Conservation (phyloP, 2,113 vertebrate species). For the Podilymbus podiceps region DNA sequence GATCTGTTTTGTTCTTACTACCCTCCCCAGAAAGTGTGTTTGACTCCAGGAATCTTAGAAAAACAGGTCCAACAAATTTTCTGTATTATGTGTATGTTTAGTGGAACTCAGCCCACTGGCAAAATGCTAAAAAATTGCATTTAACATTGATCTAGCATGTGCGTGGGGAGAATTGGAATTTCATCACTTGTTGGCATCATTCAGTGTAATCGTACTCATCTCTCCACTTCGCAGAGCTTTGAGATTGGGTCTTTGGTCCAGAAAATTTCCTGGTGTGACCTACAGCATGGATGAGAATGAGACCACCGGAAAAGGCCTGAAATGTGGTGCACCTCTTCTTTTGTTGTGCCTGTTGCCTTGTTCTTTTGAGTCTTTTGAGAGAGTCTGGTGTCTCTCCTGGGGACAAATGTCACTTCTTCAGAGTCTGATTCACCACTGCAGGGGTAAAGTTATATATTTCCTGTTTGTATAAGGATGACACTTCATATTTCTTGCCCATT, state of each 20-base stretch:
- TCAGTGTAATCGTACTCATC: not conserved
- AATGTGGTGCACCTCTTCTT: not conserved
- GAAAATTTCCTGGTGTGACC: not conserved
- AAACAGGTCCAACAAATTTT: not conserved
- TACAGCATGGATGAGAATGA: not conserved
- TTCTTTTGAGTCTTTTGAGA: not conserved
- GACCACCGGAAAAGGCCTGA: not conserved
- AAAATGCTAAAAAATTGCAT: not conserved
- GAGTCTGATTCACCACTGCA: not conserved
- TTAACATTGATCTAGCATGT: not conserved
- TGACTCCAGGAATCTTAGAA: not conserved
- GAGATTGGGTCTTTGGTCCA: not conserved
- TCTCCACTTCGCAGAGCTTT: not conserved
- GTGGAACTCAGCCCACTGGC: fast-evolving
- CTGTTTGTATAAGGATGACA: not conserved
- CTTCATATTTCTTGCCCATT: not conserved
- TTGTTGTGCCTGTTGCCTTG: not conserved
- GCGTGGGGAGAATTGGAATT: not conserved
- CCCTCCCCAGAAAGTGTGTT: not conserved
- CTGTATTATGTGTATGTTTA: not conserved
- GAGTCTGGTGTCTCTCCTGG: not conserved
- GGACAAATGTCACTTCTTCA: not conserved
- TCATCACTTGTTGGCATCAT: not conserved
- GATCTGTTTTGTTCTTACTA: not conserved
- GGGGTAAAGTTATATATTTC: not conserved